Conservation (phyloP, 2,888 invertebrate species). For the Scaptomyza reducta region DNA sequence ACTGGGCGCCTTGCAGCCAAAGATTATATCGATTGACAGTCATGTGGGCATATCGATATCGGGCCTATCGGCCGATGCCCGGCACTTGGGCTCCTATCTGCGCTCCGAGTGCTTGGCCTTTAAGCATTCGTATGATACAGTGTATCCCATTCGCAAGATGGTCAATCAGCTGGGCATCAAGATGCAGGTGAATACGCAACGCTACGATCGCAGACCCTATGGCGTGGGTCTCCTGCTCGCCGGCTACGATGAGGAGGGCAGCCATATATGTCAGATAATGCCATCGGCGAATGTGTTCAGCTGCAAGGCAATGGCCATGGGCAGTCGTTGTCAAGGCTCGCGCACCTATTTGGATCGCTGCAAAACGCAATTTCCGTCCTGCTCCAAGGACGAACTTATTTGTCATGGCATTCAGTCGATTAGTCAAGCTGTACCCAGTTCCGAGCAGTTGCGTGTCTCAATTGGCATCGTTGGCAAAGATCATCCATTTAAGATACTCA, state of each 20-base stretch:
- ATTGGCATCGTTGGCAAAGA: conserved; percentile 96
- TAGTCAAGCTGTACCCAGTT: conserved; percentile 93
- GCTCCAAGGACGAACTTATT: conserved; percentile 92
- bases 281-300: conserved; percentile 99
- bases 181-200: conserved; percentile 98
- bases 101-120: conserved; percentile 97
- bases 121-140: conserved; percentile 94
- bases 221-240: conserved; percentile 98
- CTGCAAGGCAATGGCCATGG: conserved; percentile 99
- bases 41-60: conserved; percentile 98
- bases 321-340: conserved; percentile 98
- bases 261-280: conserved; percentile 98
- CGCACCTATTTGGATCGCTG: conserved; percentile 98
- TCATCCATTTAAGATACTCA: conserved; percentile 90
- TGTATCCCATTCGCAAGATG: conserved; percentile 93
- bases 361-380: conserved; percentile 89
- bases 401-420: conserved; percentile 97
- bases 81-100: conserved; percentile 96
- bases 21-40: conserved; percentile 96
- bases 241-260: conserved; percentile 96
- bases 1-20: conserved; percentile 98
- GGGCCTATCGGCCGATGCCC: conserved; percentile 98
- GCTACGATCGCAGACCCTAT: conserved; percentile 97
- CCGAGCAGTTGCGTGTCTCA: conserved; percentile 90
- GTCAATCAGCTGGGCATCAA: conserved; percentile 95